These are phyloP conservation scores for Hylomyscus alleni DNA, from an alignment of 2,797 vertebrate genomes.

Conservation along the genomic window DNA sequence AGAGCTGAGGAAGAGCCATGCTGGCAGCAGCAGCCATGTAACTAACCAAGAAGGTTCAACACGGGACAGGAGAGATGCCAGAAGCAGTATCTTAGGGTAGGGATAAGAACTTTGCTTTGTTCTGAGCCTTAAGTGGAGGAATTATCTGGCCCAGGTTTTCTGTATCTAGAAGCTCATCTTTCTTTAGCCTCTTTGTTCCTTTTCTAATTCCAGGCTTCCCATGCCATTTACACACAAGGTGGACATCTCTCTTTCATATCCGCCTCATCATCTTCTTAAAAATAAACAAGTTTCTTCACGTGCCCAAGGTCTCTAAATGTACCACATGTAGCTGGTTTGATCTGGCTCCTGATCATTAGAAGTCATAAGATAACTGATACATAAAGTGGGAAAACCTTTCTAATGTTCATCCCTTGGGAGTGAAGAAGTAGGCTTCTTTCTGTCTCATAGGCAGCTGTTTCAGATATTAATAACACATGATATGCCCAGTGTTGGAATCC, in stretches of 20 bases:
- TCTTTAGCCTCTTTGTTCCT: not conserved
- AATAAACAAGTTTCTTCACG: not conserved
- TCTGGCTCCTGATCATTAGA: not conserved
- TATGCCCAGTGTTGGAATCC: not conserved
- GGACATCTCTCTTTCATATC: not conserved
- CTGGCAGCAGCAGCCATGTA: not conserved
- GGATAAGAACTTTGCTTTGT: not conserved
- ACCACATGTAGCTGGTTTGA: not conserved
- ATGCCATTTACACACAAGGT: not conserved
- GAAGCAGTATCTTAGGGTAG: not conserved
- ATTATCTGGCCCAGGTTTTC: not conserved
- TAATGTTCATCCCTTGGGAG: not conserved
- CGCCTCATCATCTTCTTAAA: not conserved
- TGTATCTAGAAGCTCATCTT: not conserved
- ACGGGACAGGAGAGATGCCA: not conserved
- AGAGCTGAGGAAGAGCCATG: not conserved
- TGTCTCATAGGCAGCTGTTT: not conserved
- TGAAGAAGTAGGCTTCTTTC: not conserved
- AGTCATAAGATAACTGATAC: not conserved
- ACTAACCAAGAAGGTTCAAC: not conserved
- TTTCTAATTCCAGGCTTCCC: not conserved
- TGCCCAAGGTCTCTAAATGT: no score
- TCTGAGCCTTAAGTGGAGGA: not conserved
- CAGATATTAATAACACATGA: not conserved
- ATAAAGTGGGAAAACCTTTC: not conserved